These are phyloP conservation scores for Nannospalax galili DNA, from an alignment of 2,113 vertebrate species.

Conservation along the genomic window DNA sequence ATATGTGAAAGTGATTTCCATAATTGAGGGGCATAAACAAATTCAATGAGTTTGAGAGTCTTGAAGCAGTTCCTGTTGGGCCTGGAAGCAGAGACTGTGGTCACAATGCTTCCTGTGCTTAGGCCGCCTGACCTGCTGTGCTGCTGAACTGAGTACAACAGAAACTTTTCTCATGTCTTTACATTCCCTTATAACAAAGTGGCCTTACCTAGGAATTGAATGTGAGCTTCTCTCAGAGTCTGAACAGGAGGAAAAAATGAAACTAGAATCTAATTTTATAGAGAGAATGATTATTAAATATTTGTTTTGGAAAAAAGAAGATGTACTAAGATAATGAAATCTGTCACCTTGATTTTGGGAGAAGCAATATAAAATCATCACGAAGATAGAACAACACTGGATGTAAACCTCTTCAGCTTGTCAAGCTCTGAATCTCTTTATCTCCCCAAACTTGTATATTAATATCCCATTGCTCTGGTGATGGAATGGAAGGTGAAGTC, in stretches of 20 bases:
- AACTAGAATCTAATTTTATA: not conserved
- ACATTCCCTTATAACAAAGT: not conserved
- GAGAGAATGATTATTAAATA: not conserved
- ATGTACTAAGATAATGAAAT: constrained; percentile 27
- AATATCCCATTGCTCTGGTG: not conserved
- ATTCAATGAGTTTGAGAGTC: constrained; percentile 9
- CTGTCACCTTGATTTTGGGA: not conserved
- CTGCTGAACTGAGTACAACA: constrained; percentile 35
- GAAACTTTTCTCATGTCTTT: constrained; percentile 33
- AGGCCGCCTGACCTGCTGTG: constrained; percentile 45
- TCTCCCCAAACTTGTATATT: not conserved
- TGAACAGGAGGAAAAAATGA: constrained; percentile 30
- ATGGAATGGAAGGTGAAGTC: not conserved
- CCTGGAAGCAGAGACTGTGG: not conserved
- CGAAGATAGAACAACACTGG: not conserved
- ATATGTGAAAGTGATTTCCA: constrained; percentile 47
- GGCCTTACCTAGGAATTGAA: not conserved
- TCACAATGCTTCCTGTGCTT: not conserved
- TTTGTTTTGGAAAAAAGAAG: constrained; percentile 22
- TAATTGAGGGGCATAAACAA: constrained; percentile 49
- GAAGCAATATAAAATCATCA: not conserved
- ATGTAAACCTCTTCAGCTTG: not conserved
- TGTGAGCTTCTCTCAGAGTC: not conserved
- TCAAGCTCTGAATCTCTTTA: not conserved
- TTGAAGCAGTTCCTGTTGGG: constrained; percentile 51